Base-by-base conservation (phyloP, 2,113 vertebrate genomes). In the Sprattus sprattus region DNA sequence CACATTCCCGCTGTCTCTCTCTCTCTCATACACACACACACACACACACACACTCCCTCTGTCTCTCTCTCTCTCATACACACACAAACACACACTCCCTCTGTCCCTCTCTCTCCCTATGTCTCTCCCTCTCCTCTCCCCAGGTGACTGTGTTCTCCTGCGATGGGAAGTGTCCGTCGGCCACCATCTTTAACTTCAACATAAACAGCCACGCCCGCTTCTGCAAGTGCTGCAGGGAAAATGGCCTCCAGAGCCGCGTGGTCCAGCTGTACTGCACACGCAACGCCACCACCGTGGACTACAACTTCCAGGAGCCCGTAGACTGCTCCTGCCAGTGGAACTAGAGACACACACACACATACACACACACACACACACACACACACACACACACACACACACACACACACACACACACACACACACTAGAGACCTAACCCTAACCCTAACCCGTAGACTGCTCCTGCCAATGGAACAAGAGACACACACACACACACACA, bases 151-250 rank as follows among this genome's bases (percentile, higher is more conserved):
- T 99, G 81, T 97, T 97, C 89, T 99, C 98, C n/a, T 99, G 98
- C 83, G 97, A 99, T 90, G 98, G 98, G 60, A 99, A 97, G 89
- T 99, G 98, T 90, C 98, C 98, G 0, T 99, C 98, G 39, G 98
- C 98, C 91, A 99, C 98, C 88, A 99, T 99, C 91, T 99, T 98
- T 92, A 99, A 99, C 92, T 96, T 99, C 89, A 99, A 99, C 91
- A 96, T 99, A 86, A 98, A 99, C 89, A 98, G 95, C 89, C 98
- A 99, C 44, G 96, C 99, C 85, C 95, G 97, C 83, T 99, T 99
- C 93, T 99, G 98, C 91, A 99, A 99, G 90, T 99, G 98, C 82
- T 99, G 98, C 85, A 95, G 97, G 0, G 98, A 99, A 92, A 96
- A 91, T 44, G 96, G 96, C 89, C 96, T 99, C 0, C 96, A 97